phyloP scores from a whole-genome alignment of 2,113 vertebrate genomes.

The Porphyrio hochstetteri region DNA sequence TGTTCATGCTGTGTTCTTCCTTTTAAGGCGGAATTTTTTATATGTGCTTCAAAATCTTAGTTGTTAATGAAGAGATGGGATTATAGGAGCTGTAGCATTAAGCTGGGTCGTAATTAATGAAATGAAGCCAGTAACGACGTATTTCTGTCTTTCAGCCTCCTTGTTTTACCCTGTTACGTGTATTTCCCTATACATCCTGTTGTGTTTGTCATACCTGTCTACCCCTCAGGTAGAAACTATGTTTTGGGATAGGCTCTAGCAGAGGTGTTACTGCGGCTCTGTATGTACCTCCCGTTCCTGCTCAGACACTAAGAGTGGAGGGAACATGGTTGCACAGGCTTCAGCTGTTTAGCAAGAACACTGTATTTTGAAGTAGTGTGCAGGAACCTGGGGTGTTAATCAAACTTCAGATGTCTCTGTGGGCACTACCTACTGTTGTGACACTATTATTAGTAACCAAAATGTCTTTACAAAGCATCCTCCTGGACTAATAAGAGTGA shows the following conservation, averaged over 20 bases:
- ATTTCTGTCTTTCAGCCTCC: background rate
- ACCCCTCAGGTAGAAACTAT: background rate
- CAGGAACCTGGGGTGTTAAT: background rate
- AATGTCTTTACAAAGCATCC: background rate
- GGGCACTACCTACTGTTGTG: background rate
- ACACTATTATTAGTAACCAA: background rate
- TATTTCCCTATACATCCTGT: accelerated
- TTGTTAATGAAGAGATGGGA: background rate
- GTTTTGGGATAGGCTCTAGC: background rate
- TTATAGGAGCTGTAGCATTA: background rate
- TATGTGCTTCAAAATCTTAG: background rate
- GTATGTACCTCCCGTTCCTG: accelerated
- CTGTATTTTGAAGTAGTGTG: background rate
- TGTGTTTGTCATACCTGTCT: background rate
- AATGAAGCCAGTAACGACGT: background rate
- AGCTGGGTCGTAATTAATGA: background rate
- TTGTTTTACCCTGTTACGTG: accelerated
- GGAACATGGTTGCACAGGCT: too few species aligned
- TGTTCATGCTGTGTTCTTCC: background rate
- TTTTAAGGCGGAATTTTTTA: background rate
- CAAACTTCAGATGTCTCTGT: background rate
- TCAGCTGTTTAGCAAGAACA: background rate
- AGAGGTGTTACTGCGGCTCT: background rate
- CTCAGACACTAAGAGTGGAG: background rate
- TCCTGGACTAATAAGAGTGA: background rate